Conservation (phyloP, 2,888 invertebrate genomes). For the Vesta saturnalis region DNA sequence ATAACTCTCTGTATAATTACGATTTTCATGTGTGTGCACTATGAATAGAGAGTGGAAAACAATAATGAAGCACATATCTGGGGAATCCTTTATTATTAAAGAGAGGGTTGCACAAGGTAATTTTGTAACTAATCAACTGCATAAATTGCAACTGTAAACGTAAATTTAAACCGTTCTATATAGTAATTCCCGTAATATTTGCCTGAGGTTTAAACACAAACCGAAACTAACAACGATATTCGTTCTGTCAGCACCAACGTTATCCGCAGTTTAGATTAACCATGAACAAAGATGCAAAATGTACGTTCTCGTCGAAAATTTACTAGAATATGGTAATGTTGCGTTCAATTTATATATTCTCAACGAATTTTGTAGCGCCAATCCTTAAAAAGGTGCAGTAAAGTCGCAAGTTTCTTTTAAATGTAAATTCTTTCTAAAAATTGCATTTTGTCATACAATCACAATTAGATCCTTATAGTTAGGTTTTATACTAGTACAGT, state of each 20-base stretch:
- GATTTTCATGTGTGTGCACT: not conserved
- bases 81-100: constrained; percentile 26
- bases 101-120: constrained; percentile 23
- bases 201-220: constrained; percentile 29
- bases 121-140: constrained; percentile 35
- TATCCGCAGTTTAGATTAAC: constrained; percentile 31
- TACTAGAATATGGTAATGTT: too few relatives aligned
- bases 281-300: constrained; percentile 14
- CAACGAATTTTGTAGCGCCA: too few relatives aligned
- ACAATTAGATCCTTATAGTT: too few relatives aligned
- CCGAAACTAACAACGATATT: constrained; percentile 27
- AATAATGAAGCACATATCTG: not conserved
- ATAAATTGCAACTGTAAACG: constrained; percentile 35
- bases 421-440: too few relatives aligned
- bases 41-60: not conserved
- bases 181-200: constrained; percentile 32
- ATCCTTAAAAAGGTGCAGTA: too few relatives aligned
- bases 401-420: too few relatives aligned
- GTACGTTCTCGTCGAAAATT: constrained; percentile 11
- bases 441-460: too few relatives aligned
- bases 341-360: too few relatives aligned
- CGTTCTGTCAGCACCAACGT: constrained; percentile 29
- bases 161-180: constrained; percentile 30
- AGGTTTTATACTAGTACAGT: too few relatives aligned
- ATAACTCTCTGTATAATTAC: not conserved